Evolutionary conservation across 2,888 invertebrate genomes (phyloP).

Genomic region (Drepana falcataria): DNA sequence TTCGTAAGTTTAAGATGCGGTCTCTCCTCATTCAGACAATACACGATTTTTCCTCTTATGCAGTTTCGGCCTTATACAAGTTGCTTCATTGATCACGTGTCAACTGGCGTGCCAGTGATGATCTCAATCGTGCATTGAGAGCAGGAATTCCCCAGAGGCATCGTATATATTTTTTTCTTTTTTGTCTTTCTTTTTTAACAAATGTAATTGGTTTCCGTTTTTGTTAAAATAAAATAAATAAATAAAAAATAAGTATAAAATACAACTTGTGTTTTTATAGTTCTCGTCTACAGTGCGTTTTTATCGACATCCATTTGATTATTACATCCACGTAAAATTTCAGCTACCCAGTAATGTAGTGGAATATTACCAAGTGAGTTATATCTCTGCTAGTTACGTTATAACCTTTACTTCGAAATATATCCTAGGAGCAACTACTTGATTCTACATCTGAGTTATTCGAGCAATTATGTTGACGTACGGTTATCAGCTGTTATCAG

Average conservation of each 20-base stretch:
- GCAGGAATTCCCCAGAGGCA: not conserved
- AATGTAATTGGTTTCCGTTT: too few relatives aligned
- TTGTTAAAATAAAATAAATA: too few relatives aligned
- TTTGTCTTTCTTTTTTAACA: too few relatives aligned
- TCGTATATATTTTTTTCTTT: too few relatives aligned
- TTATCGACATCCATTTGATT: not conserved
- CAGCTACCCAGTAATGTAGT: not conserved
- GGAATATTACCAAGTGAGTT: not conserved
- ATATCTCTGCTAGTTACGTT: not conserved
- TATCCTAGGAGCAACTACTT: not conserved
- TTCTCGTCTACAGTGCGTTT: too few relatives aligned
- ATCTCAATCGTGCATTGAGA: not conserved
- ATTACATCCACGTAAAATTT: not conserved
- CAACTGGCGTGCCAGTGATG: not conserved
- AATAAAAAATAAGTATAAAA: too few relatives aligned
- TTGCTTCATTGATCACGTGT: not conserved
- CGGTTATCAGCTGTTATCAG: too few relatives aligned
- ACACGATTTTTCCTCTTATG: not conserved
- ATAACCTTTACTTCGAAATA: not conserved
- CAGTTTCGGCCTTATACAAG: not conserved
- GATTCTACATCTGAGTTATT: not conserved
- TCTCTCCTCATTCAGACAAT: not conserved
- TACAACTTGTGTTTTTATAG: too few relatives aligned
- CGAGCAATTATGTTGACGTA: not conserved
- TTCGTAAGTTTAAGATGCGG: not conserved